Evolutionary conservation across 2,888 invertebrate genomes (phyloP).

Genomic region (Pemphredon lugubris): DNA sequence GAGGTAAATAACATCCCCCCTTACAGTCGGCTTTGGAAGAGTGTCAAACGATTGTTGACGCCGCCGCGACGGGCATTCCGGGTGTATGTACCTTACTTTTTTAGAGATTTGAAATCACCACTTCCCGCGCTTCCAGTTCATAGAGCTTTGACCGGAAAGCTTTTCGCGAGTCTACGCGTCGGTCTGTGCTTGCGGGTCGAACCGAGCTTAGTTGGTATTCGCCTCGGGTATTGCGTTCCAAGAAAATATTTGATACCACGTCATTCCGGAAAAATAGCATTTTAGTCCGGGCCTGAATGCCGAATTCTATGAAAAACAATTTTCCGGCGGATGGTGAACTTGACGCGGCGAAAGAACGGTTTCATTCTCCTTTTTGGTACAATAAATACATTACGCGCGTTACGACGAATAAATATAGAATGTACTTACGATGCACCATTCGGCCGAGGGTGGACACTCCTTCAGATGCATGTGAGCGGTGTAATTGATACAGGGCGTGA

Average conservation of each 20-base stretch:
- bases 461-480: slow-evolving; percentile 86
- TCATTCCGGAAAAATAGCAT: background rate
- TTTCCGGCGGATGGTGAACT: background rate
- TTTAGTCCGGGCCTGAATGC: background rate
- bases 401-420: too few species aligned
- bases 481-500: slow-evolving; percentile 91
- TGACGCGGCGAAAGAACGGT: too few species aligned
- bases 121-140: slow-evolving; percentile 15
- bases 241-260: background rate
- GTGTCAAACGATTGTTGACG: slow-evolving; percentile 71
- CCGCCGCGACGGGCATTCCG: slow-evolving; percentile 50
- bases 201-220: slow-evolving; percentile 5
- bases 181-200: background rate
- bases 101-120: slow-evolving; percentile 5
- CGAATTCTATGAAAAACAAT: background rate
- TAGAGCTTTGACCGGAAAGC: slow-evolving; percentile 3
- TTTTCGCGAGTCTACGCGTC: background rate
- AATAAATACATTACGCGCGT: too few species aligned
- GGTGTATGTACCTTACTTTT: slow-evolving; percentile 6
- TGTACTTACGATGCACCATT: slow-evolving; percentile 90
- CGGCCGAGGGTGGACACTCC: slow-evolving; percentile 85
- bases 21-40: slow-evolving; percentile 68
- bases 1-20: slow-evolving; percentile 62
- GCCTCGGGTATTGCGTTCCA: background rate
- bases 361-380: too few species aligned